Evolutionary conservation across 2,888 invertebrate species (phyloP).

Genomic region (Lepeophtheirus nordmannii): DNA sequence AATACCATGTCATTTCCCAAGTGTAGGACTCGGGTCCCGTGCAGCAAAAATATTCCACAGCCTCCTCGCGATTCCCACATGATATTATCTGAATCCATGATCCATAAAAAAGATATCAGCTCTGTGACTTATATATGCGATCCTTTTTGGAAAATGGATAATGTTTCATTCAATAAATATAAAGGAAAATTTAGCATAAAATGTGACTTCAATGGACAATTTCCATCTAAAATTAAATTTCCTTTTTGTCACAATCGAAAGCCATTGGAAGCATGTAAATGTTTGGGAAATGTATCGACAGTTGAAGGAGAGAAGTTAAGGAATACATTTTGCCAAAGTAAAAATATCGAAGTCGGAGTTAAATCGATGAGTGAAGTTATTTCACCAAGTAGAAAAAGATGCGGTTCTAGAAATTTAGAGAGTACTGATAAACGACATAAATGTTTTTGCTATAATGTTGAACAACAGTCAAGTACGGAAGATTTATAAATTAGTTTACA

Average conservation of each 20-base stretch:
- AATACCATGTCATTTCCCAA: not conserved
- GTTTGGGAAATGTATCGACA: not conserved
- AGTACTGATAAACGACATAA: not conserved
- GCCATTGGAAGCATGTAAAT: not conserved
- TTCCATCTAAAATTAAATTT: not conserved
- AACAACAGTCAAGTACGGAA: not conserved
- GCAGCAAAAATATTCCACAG: not conserved
- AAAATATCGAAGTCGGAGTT: too few relatives aligned
- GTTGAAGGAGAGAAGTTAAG: not conserved
- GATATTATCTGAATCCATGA: too few relatives aligned
- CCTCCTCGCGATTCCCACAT: not conserved
- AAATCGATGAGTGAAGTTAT: too few relatives aligned
- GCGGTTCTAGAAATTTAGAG: not conserved
- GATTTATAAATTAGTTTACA: not conserved
- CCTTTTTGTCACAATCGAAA: not conserved
- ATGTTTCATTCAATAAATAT: not conserved
- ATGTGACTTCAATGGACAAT: not conserved
- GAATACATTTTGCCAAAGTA: not conserved
- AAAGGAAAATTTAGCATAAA: not conserved
- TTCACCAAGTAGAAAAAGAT: not conserved
- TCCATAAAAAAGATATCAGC: too few relatives aligned
- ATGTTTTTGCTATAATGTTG: not conserved
- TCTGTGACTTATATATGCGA: not conserved
- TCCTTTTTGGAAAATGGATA: slow-evolving; percentile 5
- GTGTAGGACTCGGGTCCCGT: not conserved